A percentile compares a stretch with the other conserved stretches of the same genome.
Conservation (phyloP, 2,113 vertebrate genomes). For the Dasyprocta punctata region DNA sequence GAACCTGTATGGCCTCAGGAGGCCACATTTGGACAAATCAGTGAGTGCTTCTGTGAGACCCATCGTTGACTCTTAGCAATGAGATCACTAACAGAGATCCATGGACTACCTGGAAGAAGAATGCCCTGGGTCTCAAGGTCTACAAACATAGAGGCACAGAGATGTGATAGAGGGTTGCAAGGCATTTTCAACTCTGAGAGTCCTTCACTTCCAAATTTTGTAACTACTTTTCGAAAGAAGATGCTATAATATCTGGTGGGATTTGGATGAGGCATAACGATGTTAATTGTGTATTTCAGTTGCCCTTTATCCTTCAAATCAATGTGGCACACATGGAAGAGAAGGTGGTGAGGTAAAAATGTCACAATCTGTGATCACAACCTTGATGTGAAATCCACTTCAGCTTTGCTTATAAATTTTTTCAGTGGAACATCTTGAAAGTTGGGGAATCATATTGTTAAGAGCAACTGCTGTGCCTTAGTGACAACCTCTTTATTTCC, state of each 20-base stretch:
- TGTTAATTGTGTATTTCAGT: conserved; percentile 36
- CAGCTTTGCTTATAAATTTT: neutral
- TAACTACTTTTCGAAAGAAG: conserved; percentile 33
- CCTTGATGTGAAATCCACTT: conserved; percentile 28
- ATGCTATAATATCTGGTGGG: neutral
- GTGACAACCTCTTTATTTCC: neutral
- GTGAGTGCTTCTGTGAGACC: neutral
- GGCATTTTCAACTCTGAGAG: neutral
- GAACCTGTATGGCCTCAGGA: neutral
- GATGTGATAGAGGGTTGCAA: neutral
- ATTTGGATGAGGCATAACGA: neutral
- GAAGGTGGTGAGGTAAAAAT: neutral
- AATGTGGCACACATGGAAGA: neutral
- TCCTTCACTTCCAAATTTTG: neutral
- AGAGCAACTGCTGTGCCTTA: neutral
- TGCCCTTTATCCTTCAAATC: conserved; percentile 13
- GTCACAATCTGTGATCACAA: neutral
- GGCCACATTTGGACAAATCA: neutral
- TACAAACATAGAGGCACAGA: neutral
- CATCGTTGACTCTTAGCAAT: neutral
- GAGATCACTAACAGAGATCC: neutral
- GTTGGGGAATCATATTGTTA: neutral
- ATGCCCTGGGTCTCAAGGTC: too few relatives aligned
- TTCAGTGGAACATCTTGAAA: neutral
- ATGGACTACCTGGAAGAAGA: neutral